These are phyloP conservation scores for Apocrypta bakeri DNA, from an alignment of 1,140 invertebrate genomes.

Conservation along the genomic window DNA sequence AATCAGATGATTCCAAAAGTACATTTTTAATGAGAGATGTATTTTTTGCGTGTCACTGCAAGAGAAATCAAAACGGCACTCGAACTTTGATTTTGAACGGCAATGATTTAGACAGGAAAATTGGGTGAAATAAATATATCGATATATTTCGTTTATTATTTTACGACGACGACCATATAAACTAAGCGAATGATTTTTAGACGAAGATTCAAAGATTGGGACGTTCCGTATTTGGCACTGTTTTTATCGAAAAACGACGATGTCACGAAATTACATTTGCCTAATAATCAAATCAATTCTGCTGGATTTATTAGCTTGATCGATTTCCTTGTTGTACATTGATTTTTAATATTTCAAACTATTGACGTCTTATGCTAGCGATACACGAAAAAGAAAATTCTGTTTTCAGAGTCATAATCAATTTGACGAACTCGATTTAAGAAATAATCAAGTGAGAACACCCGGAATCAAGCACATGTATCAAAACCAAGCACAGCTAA, in stretches of 20 bases:
- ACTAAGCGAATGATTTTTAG: constrained; percentile 54
- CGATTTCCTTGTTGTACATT: constrained; percentile 59
- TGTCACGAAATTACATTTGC: constrained; percentile 73
- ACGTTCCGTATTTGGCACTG: constrained; percentile 70
- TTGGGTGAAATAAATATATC: constrained; percentile 48
- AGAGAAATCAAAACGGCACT: constrained; percentile 66
- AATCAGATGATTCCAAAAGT: background rate
- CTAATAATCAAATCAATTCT: constrained; percentile 75
- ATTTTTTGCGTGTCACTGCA: constrained; percentile 66
- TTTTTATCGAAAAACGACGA: constrained; percentile 71
- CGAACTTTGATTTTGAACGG: constrained; percentile 65
- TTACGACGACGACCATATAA: background rate
- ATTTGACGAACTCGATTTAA: constrained; percentile 74
- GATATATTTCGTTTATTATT: constrained; percentile 40
- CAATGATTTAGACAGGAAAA: constrained; percentile 61
- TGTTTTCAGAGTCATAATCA: constrained; percentile 58
- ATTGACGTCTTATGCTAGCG: too few relatives aligned
- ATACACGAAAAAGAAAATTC: constrained; percentile 25
- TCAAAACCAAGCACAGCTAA: constrained; percentile 66
- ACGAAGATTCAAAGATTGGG: constrained; percentile 69
- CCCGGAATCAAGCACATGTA: constrained; percentile 67
- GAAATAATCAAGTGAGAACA: constrained; percentile 74
- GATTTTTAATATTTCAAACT: too few relatives aligned
- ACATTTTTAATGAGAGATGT: constrained; percentile 53
- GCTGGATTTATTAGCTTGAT: constrained; percentile 73